A percentile compares a stretch with the other conserved stretches of the same genome.
phyloP scores from a whole-genome alignment of 2,888 invertebrate species.

The Chrysolina oricalcia region DNA sequence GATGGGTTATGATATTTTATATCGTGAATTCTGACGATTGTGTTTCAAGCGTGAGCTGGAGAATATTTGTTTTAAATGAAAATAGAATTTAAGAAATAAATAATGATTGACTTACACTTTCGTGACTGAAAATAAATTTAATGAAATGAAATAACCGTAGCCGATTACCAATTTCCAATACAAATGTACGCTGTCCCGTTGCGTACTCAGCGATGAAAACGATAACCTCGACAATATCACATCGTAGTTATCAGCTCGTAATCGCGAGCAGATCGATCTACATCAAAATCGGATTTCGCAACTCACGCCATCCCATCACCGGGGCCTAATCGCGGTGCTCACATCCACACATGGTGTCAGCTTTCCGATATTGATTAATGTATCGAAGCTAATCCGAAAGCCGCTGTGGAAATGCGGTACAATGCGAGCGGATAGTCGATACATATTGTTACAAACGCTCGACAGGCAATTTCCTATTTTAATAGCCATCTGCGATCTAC shows the following conservation, averaged over 20 bases:
- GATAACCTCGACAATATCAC: not conserved
- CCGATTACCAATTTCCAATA: no score
- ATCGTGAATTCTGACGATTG: no score
- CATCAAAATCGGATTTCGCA: slow-evolving; percentile 16
- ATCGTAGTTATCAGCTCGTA: not conserved
- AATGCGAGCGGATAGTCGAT: not conserved
- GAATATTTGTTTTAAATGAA: no score
- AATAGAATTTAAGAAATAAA: no score
- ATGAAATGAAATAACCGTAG: no score
- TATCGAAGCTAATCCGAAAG: slow-evolving; percentile 13
- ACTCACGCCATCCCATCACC: slow-evolving; percentile 5
- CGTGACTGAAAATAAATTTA: no score
- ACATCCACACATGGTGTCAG: slow-evolving; percentile 20
- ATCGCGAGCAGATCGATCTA: slow-evolving; percentile 17
- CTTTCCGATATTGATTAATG: slow-evolving; percentile 23
- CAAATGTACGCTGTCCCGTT: not conserved
- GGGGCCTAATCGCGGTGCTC: slow-evolving; percentile 1
- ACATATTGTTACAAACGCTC: slow-evolving; percentile 15
- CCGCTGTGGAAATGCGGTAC: slow-evolving; percentile 17
- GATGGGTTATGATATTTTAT: no score
- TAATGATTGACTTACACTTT: no score
- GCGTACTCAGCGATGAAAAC: not conserved
- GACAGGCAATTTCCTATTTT: slow-evolving; percentile 24
- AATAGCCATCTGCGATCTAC: slow-evolving; percentile 3
- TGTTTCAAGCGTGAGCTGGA: no score